These are phyloP conservation scores for Pseudomugil gertrudae DNA, from an alignment of 2,797 vertebrate genomes.

Conservation along the genomic window DNA sequence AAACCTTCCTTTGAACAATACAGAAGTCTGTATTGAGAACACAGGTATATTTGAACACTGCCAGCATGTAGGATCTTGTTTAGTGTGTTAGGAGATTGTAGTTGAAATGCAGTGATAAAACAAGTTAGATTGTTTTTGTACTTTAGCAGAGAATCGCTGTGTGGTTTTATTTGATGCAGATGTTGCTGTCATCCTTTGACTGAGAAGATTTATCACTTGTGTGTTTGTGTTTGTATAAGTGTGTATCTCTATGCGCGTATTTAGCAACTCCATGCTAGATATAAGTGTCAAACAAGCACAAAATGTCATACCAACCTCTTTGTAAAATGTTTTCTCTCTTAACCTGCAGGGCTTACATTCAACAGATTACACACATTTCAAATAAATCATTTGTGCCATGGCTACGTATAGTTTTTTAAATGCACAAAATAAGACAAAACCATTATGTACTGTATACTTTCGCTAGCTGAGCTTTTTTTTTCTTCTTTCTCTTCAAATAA, in stretches of 20 bases:
- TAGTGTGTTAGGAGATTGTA: conserved; percentile 2
- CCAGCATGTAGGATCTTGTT: conserved; percentile 42
- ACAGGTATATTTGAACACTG: conserved; percentile 39
- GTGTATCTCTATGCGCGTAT: conserved; percentile 7
- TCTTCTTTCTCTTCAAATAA: conserved; percentile 12
- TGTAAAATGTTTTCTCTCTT: conserved; percentile 33
- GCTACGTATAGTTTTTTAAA: background rate
- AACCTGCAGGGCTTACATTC: conserved; percentile 33
- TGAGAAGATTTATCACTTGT: conserved; percentile 41
- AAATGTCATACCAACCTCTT: conserved; percentile 20
- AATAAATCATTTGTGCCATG: conserved; percentile 35
- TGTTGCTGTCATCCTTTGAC: conserved; percentile 37
- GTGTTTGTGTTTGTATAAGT: background rate
- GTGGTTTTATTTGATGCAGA: conserved; percentile 46
- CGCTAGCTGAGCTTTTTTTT: conserved; percentile 5
- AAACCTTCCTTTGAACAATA: conserved; percentile 25
- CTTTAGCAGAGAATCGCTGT: conserved; percentile 29
- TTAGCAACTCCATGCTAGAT: conserved; percentile 33
- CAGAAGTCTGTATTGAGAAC: conserved; percentile 27
- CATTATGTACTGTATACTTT: conserved; percentile 3
- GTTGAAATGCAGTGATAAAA: conserved; percentile 20
- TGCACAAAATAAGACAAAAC: conserved; percentile 3
- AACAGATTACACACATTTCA: conserved; percentile 17
- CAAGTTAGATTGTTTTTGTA: conserved; percentile 19
- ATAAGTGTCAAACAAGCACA: conserved; percentile 47